These are phyloP conservation scores for Elephas maximus DNA, from an alignment of 2,113 vertebrate genomes.

Conservation along the genomic window DNA sequence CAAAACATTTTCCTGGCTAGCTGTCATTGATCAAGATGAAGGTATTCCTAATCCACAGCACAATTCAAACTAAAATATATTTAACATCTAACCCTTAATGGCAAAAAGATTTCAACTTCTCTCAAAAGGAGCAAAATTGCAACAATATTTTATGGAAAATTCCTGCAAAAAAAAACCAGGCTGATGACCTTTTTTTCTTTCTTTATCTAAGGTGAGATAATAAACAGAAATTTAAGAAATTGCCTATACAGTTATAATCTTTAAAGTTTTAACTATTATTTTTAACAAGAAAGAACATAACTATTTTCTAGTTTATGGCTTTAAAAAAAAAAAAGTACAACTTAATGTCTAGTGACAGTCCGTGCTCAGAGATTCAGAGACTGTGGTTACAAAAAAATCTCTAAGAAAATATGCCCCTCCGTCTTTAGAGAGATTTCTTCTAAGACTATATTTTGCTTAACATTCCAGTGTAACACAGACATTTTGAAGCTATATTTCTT, in stretches of 20 bases:
- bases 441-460: slow-evolving; percentile 53
- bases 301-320: neutral
- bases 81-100: neutral
- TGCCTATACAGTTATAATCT: neutral
- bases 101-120: neutral
- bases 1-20: neutral
- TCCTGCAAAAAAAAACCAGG: neutral
- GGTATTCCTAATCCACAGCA: neutral
- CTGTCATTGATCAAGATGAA: neutral
- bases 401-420: neutral
- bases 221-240: slow-evolving; percentile 33
- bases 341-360: neutral
- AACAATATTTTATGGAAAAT: neutral
- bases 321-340: neutral
- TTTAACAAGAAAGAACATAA: slow-evolving; percentile 13
- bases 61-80: neutral
- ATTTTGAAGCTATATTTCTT: slow-evolving; percentile 65
- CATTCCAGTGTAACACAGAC: neutral
- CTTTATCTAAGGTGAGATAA: neutral
- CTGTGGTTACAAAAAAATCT: neutral
- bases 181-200: neutral
- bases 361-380: neutral
- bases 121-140: neutral
- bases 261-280: slow-evolving; percentile 25
- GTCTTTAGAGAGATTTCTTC: neutral